Evolutionary conservation across 2,797 vertebrate genomes (phyloP).

Genomic region (Rhincodon typus): DNA sequence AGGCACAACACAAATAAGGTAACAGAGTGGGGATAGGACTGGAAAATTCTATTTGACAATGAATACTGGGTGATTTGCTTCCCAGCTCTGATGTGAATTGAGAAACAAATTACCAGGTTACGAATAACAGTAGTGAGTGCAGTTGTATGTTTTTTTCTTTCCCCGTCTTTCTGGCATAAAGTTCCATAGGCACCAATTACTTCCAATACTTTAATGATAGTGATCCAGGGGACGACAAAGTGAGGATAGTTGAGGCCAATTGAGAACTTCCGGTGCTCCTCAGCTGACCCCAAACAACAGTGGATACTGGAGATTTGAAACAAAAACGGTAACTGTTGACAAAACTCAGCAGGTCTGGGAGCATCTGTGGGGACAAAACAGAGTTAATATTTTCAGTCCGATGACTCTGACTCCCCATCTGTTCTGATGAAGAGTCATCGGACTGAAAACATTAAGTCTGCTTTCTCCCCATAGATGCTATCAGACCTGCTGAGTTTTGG

Average conservation of each 20-base stretch:
- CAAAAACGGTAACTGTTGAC: too few relatives aligned
- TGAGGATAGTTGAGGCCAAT: neutral
- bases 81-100: neutral
- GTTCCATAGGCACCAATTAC: neutral
- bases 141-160: neutral
- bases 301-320: too few relatives aligned
- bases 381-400: too few relatives aligned
- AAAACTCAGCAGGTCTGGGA: too few relatives aligned
- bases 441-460: too few relatives aligned
- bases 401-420: too few relatives aligned
- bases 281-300: too few relatives aligned
- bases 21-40: neutral
- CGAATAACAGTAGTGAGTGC: neutral
- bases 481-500: too few relatives aligned
- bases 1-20: neutral
- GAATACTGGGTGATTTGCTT: neutral
- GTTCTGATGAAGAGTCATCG: too few relatives aligned
- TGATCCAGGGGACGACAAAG: neutral
- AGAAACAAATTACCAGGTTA: neutral
- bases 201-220: neutral
- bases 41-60: neutral
- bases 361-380: too few relatives aligned
- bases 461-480: too few relatives aligned
- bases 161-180: neutral
- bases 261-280: neutral